Percentiles rank a stretch among this genome's conserved stretches.
phyloP scores from a whole-genome alignment of 2,797 vertebrate genomes.

The Pterois miles region DNA sequence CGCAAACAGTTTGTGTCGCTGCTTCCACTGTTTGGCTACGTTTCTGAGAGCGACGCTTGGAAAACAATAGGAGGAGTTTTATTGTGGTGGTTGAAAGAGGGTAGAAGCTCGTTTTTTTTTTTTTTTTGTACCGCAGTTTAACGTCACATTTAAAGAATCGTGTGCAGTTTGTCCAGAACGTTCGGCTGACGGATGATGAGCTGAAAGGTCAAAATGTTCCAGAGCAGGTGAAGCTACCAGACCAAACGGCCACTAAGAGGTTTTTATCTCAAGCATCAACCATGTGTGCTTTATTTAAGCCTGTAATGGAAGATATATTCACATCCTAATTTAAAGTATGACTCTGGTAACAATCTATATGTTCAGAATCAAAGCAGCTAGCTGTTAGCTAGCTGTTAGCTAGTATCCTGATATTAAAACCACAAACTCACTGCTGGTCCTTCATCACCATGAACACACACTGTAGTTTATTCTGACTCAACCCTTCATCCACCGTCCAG shows the following conservation, averaged over 20 bases:
- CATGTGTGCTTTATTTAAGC: background rate
- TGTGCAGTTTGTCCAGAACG: background rate
- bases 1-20: conserved; percentile 58
- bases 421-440: too few relatives aligned
- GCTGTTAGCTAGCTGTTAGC: too few relatives aligned
- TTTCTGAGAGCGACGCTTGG: conserved; percentile 31
- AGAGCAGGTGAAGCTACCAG: background rate
- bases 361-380: too few relatives aligned
- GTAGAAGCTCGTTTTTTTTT: background rate
- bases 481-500: too few relatives aligned
- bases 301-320: background rate
- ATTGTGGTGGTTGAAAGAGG: background rate
- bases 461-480: too few relatives aligned
- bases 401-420: too few relatives aligned
- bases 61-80: conserved; percentile 58
- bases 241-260: background rate
- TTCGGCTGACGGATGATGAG: background rate
- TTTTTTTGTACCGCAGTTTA: background rate
- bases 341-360: too few relatives aligned
- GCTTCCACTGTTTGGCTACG: conserved; percentile 36
- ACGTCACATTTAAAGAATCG: background rate
- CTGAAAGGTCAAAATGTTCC: conserved; percentile 25
- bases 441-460: too few relatives aligned
- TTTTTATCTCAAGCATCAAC: background rate
- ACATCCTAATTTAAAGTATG: background rate